Conservation (phyloP, 2,888 invertebrate genomes). For the Acleris holmiana region DNA sequence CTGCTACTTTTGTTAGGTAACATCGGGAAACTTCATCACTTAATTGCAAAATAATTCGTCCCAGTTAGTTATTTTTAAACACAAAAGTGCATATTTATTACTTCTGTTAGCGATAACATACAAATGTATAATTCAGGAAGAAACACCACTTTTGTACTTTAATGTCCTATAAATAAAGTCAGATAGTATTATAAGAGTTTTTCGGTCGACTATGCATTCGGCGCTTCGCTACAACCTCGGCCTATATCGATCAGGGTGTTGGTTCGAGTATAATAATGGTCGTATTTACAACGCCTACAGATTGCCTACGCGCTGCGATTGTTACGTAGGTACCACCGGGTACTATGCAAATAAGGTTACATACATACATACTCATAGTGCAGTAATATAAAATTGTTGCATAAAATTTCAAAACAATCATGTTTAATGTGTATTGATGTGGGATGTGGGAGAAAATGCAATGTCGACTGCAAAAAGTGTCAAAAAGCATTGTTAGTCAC, state of each 20-base stretch:
- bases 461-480: constrained; percentile 59
- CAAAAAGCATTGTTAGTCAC: constrained; percentile 59
- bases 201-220: neutral
- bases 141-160: neutral
- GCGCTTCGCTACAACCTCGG: neutral
- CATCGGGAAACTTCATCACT: no score
- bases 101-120: constrained; percentile 6
- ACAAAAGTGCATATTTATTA: no score
- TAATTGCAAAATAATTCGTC: no score
- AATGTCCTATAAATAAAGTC: no score
- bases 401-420: constrained; percentile 51
- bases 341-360: constrained; percentile 30
- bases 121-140: neutral
- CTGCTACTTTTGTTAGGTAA: no score
- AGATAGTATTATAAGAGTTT: no score
- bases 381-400: constrained; percentile 44
- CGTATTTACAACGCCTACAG: constrained; percentile 45
- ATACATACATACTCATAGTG: constrained; percentile 46
- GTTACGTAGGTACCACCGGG: constrained; percentile 6
- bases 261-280: constrained; percentile 47
- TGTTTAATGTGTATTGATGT: constrained; percentile 79
- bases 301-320: constrained; percentile 28
- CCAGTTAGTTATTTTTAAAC: no score
- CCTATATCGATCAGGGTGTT: constrained; percentile 44
- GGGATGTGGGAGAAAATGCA: constrained; percentile 65